Evolutionary conservation across 2,888 invertebrate genomes (phyloP).

Genomic region (Athetis lepigone): DNA sequence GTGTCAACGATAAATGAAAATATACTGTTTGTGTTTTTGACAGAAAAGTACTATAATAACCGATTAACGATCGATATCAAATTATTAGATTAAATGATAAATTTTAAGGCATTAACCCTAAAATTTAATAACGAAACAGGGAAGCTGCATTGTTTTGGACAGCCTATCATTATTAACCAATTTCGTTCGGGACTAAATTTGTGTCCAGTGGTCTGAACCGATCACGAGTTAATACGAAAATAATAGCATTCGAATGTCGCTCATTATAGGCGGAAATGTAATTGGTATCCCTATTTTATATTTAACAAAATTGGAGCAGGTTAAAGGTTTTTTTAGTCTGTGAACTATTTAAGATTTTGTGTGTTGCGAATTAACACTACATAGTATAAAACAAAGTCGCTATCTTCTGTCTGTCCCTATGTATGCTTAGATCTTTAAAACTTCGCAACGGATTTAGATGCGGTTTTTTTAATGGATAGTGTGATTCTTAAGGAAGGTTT

Average conservation of each 20-base stretch:
- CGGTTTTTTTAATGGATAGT: no score
- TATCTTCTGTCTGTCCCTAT: no score
- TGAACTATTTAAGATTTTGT: neutral
- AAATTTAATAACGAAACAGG: slow-evolving; percentile 66
- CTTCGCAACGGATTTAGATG: no score
- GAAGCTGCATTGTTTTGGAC: slow-evolving; percentile 68
- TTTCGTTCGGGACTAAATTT: slow-evolving; percentile 76
- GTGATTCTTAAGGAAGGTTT: no score
- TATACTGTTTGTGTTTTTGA: neutral
- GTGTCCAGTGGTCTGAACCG: slow-evolving; percentile 80
- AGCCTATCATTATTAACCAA: slow-evolving; percentile 83
- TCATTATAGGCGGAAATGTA: slow-evolving; percentile 79
- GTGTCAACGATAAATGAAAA: neutral
- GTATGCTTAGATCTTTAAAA: no score
- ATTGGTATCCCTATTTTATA: slow-evolving; percentile 66
- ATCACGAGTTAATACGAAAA: slow-evolving; percentile 87
- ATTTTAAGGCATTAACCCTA: slow-evolving; percentile 20
- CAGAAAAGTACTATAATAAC: neutral
- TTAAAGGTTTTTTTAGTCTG: slow-evolving; percentile 3
- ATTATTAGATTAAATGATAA: neutral
- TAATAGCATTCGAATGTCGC: slow-evolving; percentile 85
- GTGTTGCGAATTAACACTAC: no score
- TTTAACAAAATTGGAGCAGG: slow-evolving; percentile 41
- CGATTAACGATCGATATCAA: neutral
- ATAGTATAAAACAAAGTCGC: no score